These are phyloP conservation scores for Mythimna albipuncta DNA, from an alignment of 2,888 invertebrate species.

Conservation along the genomic window DNA sequence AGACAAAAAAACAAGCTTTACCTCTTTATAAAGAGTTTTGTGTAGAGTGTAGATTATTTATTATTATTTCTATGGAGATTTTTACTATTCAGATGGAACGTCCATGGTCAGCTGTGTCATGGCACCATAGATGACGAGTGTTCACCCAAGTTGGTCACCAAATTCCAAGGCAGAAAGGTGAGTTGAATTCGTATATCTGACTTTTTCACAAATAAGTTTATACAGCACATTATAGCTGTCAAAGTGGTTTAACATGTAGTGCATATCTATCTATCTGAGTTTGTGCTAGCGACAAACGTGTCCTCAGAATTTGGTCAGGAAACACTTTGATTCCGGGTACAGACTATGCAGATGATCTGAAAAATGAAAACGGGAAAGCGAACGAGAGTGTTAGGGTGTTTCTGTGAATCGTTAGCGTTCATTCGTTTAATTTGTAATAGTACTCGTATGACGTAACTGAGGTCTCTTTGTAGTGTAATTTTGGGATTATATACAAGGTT, in stretches of 20 bases:
- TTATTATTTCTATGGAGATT: not conserved
- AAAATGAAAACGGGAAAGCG: not conserved
- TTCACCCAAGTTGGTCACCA: constrained; percentile 84
- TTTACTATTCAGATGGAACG: constrained; percentile 93
- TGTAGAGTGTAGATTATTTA: no score
- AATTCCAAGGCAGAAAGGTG: constrained; percentile 85
- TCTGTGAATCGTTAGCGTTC: no score
- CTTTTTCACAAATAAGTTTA: not conserved
- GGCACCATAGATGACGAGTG: constrained; percentile 93
- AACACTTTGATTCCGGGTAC: no score
- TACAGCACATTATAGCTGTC: no score
- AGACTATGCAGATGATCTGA: no score
- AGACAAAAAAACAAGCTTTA: no score
- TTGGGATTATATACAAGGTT: no score
- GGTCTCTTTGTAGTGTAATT: not conserved
- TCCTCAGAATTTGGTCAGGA: not conserved
- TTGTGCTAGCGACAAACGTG: not conserved
- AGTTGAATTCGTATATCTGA: not conserved
- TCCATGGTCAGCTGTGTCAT: constrained; percentile 98
- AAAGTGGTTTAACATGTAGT: not conserved
- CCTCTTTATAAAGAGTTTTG: no score
- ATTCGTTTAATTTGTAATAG: no score
- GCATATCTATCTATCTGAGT: not conserved
- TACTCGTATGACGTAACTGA: no score
- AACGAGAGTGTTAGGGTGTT: not conserved